phyloP scores from a whole-genome alignment of 2,888 invertebrate species.

The Antheraea yamamai region DNA sequence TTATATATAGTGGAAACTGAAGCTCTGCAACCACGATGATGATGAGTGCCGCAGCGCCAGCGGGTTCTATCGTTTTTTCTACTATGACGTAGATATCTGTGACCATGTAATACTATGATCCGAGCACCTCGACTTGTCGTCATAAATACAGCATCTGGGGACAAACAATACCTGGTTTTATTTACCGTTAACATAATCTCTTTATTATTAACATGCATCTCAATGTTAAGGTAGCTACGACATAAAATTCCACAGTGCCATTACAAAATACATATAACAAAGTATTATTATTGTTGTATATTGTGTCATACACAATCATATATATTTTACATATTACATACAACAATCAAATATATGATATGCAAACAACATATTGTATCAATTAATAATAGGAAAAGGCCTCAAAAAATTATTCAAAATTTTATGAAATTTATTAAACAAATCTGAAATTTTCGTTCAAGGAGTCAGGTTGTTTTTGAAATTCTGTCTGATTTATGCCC shows the following conservation, averaged over 20 bases:
- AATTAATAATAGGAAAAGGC: too few relatives aligned
- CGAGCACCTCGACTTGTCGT: constrained; percentile 25
- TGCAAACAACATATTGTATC: too few relatives aligned
- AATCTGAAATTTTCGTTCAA: too few relatives aligned
- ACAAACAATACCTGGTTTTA: constrained; percentile 2
- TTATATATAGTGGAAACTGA: constrained; percentile 27
- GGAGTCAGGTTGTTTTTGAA: too few relatives aligned
- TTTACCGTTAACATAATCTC: not conserved
- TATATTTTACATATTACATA: too few relatives aligned
- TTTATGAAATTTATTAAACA: too few relatives aligned
- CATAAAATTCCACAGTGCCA: constrained; percentile 1
- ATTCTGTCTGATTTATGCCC: too few relatives aligned
- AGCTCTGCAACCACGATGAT: constrained; percentile 25
- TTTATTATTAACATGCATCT: not conserved
- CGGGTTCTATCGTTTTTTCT: constrained; percentile 18
- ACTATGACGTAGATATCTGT: constrained; percentile 28
- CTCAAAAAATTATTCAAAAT: too few relatives aligned
- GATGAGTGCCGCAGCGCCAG: constrained; percentile 29
- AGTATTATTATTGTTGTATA: not conserved
- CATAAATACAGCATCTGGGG: constrained; percentile 20
- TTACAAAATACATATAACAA: constrained; percentile 1
- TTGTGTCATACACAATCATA: not conserved
- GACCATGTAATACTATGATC: constrained; percentile 25
- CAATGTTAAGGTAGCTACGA: not conserved
- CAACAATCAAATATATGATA: too few relatives aligned